Evolutionary conservation across 2,797 vertebrate species (phyloP), one percentile per base, ranked within the genome.

Genomic region (Cetoscarus ocellatus): DNA sequence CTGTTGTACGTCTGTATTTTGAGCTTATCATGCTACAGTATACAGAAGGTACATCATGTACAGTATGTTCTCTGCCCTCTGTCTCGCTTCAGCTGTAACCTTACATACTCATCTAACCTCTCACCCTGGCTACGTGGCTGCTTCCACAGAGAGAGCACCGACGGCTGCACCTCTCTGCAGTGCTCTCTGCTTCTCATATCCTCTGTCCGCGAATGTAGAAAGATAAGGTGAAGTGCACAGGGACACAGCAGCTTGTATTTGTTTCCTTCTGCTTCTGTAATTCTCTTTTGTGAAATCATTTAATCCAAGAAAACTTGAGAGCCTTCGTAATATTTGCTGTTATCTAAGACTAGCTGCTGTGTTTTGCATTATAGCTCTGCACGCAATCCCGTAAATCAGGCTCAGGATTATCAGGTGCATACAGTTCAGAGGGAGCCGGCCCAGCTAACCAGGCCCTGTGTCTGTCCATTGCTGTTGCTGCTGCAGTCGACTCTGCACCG

Each of bases 341-440:
- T 86, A 80, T 84, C 79, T 83, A 77, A 86, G 70, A 76, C 64
- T 18, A 10, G 61, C 77, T 70, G 65, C 64, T 53, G 70, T 67
- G 67, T 70, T 78, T 49, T 52, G 73, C 70, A 62, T 84, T 80
- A 72, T 62, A 44, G 49, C 58, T 62, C 55, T 43, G 62, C 72
- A 67, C 12, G 42, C 82, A 75, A 85, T 89, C 78, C 75, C 74
- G 71, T 77, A 79, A 87, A 85, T 79, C 75, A 70, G 3, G 9
- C 49, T 64, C 0, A 8, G 87, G 83, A 82, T 88, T 85, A 88
- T 13, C 73, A 82, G 83, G 83, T 85, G 72, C 52, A 47, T 18
- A 14, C n/a, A 53, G 74, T 63, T 54, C 45, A 58, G 68, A 44
- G 70, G 70, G 61, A 69, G 57, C 48, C 49, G 0, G 71, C 60